phyloP scores from a whole-genome alignment of 2,888 invertebrate species.

The Lucinisca nassula region DNA sequence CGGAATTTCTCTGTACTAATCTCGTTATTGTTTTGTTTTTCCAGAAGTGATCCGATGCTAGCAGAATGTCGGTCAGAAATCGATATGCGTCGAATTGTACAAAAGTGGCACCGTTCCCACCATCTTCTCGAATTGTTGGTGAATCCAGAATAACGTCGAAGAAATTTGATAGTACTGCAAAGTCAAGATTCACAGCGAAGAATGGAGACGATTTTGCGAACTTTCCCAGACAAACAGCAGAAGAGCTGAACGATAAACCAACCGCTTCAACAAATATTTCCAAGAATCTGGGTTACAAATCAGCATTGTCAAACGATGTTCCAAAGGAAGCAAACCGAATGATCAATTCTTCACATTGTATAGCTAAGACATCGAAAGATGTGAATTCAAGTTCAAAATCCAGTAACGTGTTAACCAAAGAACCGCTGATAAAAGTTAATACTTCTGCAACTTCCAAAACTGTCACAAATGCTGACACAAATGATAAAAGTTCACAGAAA shows the following conservation, averaged over 20 bases:
- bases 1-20: no score
- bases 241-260: not conserved
- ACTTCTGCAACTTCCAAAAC: not conserved
- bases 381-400: not conserved
- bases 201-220: not conserved
- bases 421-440: not conserved
- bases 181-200: not conserved
- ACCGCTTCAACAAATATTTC: no score
- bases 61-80: slow-evolving; percentile 54
- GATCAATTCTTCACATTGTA: no score
- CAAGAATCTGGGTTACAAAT: no score
- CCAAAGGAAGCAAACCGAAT: no score
- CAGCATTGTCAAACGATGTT: no score
- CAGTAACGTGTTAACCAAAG: not conserved
- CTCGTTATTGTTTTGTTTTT: no score
- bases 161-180: not conserved
- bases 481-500: not conserved
- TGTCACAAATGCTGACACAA: not conserved
- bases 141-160: slow-evolving; percentile 29
- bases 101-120: slow-evolving; percentile 53
- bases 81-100: slow-evolving; percentile 46
- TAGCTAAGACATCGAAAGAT: no score
- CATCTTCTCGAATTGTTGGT: slow-evolving; percentile 10
- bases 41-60: not conserved
- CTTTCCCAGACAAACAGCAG: not conserved